Base-by-base conservation (phyloP, 1,140 invertebrate species). In the Centruroides sculpturatus region DNA sequence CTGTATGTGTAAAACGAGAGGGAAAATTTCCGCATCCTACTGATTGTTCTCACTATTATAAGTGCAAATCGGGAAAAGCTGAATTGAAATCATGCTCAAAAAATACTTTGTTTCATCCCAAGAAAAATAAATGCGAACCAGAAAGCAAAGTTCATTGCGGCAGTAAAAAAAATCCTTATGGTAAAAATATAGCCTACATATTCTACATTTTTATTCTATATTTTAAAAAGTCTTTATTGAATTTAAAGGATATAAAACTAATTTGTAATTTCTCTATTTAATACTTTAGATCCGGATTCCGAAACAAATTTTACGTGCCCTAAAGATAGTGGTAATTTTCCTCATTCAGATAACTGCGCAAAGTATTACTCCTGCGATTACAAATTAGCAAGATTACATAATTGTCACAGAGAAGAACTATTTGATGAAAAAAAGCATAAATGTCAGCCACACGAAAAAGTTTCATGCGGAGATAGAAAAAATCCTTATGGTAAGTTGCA, bases 41-140 rank as follows among this genome's bases (percentile, higher is more conserved):
- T 23, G 55, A 57, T 53, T 61, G 60, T 13, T 61, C 60, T 12
- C 56, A 61, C 8, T 61, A 61, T 47, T 57, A 57, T n/a, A 54
- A 51, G 13, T 61, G 60, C 13, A 46, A 34, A 0, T 9, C 56
- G 10, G 52, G 35, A 6, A 47, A 47, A n/a, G 49, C 55, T 3
- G 47, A 12, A 10, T 10, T 61, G 35, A 50, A 35, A 9, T 55
- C 49, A 0, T 61, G 60, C 23, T 8, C 50, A 13, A 52, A 52
- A 5, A 41, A n/a, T n/a, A 13, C 11, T 4, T 13, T 61, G 8
- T 61, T 61, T 34, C 35, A 61, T 35, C 9, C 47, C 3, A 41
- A 36, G 35, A 35, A 47, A 5, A 35, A n/a, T 1, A 53, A 12
- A 47, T 61, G 60, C 13, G 11, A n/a, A 36, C 34, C 35, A 1